These are phyloP conservation scores for Lacanobia oleracea DNA, from an alignment of 2,888 invertebrate species.

Conservation along the genomic window DNA sequence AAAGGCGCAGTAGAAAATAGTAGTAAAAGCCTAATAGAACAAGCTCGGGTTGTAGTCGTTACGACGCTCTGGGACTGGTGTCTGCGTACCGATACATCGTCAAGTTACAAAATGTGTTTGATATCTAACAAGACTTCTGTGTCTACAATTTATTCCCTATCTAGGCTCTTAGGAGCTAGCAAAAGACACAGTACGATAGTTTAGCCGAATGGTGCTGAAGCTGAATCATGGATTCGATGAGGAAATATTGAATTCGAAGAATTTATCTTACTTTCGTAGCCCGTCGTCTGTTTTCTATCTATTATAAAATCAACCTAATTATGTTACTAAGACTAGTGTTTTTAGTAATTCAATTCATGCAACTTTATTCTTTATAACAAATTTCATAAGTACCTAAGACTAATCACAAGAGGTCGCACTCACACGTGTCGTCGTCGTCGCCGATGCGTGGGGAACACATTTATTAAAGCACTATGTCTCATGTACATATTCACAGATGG, in stretches of 20 bases:
- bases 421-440: constrained; percentile 63
- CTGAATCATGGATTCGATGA: constrained; percentile 82
- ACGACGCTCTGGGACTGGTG: constrained; percentile 33
- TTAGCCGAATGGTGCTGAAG: constrained; percentile 84
- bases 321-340: constrained; percentile 70
- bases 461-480: constrained; percentile 87
- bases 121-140: constrained; percentile 59
- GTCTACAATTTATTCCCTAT: constrained; percentile 79
- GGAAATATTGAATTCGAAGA: constrained; percentile 78
- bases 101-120: constrained; percentile 53
- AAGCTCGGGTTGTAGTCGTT: constrained; percentile 83
- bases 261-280: constrained; percentile 69
- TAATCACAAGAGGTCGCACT: constrained; percentile 68
- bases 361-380: constrained; percentile 71
- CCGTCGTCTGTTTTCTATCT: constrained; percentile 69
- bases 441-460: constrained; percentile 85
- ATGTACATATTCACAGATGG: constrained; percentile 88
- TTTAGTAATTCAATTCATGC: constrained; percentile 72
- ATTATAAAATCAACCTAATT: constrained; percentile 75
- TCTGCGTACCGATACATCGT: constrained; percentile 39
- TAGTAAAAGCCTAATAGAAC: constrained; percentile 86
- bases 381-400: constrained; percentile 76
- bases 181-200: constrained; percentile 78
- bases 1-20: constrained; percentile 85
- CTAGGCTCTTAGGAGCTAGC: constrained; percentile 79